A percentile compares a stretch with the other conserved stretches of the same genome.
Conservation (phyloP, 2,113 vertebrate species). For the Vireo altiloquus region DNA sequence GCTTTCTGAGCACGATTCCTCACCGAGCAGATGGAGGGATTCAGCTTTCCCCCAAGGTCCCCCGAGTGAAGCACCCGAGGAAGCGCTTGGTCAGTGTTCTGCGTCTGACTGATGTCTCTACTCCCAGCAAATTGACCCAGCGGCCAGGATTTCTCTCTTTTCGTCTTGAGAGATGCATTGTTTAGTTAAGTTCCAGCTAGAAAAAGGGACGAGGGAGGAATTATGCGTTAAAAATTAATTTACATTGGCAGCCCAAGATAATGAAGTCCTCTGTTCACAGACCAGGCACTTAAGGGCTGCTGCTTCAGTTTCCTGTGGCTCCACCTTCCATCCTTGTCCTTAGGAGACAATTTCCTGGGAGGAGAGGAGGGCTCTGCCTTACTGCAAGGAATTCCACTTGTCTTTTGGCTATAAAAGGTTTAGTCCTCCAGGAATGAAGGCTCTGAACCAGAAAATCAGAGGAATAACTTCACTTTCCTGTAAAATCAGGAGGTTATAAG, state of each 20-base stretch:
- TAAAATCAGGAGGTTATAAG: background rate
- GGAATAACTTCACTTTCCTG: background rate
- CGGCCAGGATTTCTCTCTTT: background rate
- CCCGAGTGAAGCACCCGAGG: background rate
- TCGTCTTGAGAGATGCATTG: background rate
- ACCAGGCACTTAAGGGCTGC: background rate
- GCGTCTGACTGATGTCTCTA: background rate
- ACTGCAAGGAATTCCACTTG: background rate
- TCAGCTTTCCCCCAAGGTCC: background rate
- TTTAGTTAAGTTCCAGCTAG: slow-evolving; percentile 3
- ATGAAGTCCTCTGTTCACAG: background rate
- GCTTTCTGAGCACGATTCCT: background rate
- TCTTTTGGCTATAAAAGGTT: background rate
- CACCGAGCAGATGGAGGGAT: background rate
- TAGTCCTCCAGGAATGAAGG: background rate
- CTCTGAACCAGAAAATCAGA: background rate
- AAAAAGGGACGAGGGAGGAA: background rate
- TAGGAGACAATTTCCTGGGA: background rate
- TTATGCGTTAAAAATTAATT: slow-evolving; percentile 12
- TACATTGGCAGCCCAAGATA: background rate
- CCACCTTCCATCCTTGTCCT: background rate
- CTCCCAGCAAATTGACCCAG: background rate
- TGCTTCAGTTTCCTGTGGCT: background rate
- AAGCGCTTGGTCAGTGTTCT: background rate
- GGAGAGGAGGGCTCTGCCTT: background rate